These are phyloP conservation scores for Pygoscelis antarcticus DNA, from an alignment of 2,113 vertebrate species.

Conservation along the genomic window DNA sequence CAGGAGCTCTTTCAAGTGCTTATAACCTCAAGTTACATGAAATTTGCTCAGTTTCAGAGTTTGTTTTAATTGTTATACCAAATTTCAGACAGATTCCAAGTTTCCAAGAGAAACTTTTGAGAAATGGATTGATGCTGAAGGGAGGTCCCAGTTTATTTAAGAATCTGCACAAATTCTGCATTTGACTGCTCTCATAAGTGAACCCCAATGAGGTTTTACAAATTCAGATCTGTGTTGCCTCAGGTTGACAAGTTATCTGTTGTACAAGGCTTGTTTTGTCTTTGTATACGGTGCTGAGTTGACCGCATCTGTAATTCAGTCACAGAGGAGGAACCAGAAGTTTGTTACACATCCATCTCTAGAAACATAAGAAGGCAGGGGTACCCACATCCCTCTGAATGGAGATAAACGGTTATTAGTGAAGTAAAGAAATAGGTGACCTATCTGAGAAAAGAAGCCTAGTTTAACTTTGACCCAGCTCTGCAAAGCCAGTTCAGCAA, in stretches of 20 bases:
- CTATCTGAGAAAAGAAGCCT: slow-evolving; percentile 1
- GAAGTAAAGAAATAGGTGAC: slow-evolving; percentile 17
- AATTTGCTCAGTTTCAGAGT: neutral
- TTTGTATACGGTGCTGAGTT: neutral
- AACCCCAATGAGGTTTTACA: neutral
- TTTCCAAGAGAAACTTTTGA: neutral
- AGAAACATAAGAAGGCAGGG: neutral
- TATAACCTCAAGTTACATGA: neutral
- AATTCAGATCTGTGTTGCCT: neutral
- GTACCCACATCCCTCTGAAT: neutral
- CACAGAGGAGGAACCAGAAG: neutral
- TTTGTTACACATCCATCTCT: neutral
- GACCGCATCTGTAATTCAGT: neutral
- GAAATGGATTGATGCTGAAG: neutral
- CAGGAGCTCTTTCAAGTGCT: slow-evolving; percentile 1
- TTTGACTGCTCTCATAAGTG: neutral
- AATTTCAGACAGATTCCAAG: slow-evolving; percentile 5
- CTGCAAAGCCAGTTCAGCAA: neutral
- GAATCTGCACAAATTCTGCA: neutral
- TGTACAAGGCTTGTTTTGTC: neutral
- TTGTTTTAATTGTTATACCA: neutral
- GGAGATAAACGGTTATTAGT: neutral
- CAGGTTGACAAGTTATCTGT: neutral
- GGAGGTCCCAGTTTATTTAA: neutral
- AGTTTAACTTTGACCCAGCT: slow-evolving; percentile 30